These are phyloP conservation scores for Ennomos fuscantarius DNA, from an alignment of 2,888 invertebrate species.

Conservation along the genomic window DNA sequence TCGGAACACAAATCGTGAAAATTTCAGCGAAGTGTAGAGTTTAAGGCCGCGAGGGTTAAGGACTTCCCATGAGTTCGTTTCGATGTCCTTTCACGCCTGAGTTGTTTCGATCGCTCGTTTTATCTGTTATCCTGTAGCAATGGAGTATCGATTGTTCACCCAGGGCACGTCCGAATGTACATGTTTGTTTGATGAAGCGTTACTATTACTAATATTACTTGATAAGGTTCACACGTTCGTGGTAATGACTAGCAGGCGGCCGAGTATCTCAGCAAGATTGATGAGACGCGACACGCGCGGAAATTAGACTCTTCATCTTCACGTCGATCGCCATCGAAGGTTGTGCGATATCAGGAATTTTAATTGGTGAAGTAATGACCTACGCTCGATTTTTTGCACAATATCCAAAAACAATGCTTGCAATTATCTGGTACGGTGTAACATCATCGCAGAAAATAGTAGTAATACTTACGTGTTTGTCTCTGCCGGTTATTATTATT, in stretches of 20 bases:
- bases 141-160: conserved; percentile 30
- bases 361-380: conserved; percentile 74
- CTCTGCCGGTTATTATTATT: conserved; percentile 54
- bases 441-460: conserved; percentile 50
- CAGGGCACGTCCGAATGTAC: conserved; percentile 22
- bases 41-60: conserved; percentile 33
- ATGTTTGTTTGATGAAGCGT: conserved; percentile 12
- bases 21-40: conserved; percentile 25
- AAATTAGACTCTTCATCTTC: conserved; percentile 33
- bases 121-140: conserved; percentile 32
- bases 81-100: conserved; percentile 12
- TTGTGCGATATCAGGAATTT: conserved; percentile 56
- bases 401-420: conserved; percentile 57
- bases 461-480: conserved; percentile 42
- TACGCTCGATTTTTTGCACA: conserved; percentile 64
- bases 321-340: conserved; percentile 51
- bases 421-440: conserved; percentile 60
- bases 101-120: neutral
- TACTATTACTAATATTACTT: neutral
- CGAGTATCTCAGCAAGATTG: conserved; percentile 1
- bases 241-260: neutral
- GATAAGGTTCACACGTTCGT: neutral
- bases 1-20: conserved; percentile 31
- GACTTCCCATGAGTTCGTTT: conserved; percentile 17
- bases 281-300: conserved; percentile 7